Evolutionary conservation across 2,797 vertebrate genomes (phyloP).

Genomic region (Myoxocephalus aenaeus): DNA sequence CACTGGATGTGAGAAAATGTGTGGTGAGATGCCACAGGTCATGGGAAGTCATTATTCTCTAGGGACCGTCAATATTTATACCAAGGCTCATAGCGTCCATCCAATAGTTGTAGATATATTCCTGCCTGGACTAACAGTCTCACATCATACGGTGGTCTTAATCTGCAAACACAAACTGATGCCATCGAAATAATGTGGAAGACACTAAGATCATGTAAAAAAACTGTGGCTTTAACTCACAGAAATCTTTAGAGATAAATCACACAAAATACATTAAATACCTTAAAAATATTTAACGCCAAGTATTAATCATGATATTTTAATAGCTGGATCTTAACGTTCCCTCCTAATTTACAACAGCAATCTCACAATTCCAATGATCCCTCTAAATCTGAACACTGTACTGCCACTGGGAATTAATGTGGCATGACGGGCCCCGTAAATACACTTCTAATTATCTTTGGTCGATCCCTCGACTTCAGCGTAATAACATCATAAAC

Average conservation of each 20-base stretch:
- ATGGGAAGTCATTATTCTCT: background rate
- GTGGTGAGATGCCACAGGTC: background rate
- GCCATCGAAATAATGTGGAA: background rate
- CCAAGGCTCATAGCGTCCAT: background rate
- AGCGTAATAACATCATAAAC: slow-evolving; percentile 64
- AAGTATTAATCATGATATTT: slow-evolving; percentile 18
- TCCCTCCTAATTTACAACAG: slow-evolving; percentile 33
- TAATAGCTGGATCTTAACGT: slow-evolving; percentile 31
- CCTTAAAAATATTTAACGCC: slow-evolving; percentile 2
- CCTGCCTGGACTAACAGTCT: background rate
- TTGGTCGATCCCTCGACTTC: slow-evolving; percentile 24
- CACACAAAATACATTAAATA: background rate
- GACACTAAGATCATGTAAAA: background rate
- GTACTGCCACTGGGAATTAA: slow-evolving; percentile 47
- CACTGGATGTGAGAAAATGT: background rate
- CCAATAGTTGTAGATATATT: background rate
- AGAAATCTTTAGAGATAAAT: background rate
- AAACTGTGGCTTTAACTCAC: background rate
- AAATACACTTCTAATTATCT: slow-evolving; percentile 66
- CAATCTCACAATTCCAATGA: slow-evolving; percentile 23
- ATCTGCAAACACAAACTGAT: background rate
- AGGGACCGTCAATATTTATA: background rate
- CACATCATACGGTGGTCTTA: background rate
- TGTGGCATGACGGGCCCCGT: slow-evolving; percentile 39
- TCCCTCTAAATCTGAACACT: slow-evolving; percentile 43